Evolutionary conservation across 1,140 invertebrate genomes (phyloP).

Genomic region (Pogonognathellus flavescens): DNA sequence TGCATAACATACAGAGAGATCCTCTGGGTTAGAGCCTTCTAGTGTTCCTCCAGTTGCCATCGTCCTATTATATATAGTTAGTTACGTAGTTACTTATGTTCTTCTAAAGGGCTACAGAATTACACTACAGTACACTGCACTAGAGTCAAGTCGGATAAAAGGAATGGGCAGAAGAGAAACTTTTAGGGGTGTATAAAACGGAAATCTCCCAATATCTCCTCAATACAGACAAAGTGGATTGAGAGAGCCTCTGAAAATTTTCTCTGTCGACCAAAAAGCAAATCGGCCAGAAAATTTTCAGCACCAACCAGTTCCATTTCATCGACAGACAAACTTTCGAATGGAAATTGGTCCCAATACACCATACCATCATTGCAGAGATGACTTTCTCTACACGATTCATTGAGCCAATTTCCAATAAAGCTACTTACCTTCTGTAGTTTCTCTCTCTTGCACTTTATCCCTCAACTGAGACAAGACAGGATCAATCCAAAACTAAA

Average conservation of each 20-base stretch:
- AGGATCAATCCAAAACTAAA: slow-evolving; percentile 41
- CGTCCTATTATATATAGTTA: slow-evolving; percentile 17
- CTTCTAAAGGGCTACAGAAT: slow-evolving; percentile 20
- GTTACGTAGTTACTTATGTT: slow-evolving; percentile 43
- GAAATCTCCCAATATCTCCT: slow-evolving; percentile 63
- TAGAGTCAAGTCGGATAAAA: slow-evolving; percentile 26
- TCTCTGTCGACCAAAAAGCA: slow-evolving; percentile 58
- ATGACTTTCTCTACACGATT: slow-evolving; percentile 60
- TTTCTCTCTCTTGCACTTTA: slow-evolving; percentile 48
- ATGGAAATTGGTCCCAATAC: slow-evolving; percentile 62
- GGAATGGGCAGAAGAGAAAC: slow-evolving; percentile 56
- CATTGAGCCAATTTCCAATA: slow-evolving; percentile 64
- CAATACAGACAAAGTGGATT: slow-evolving; percentile 64
- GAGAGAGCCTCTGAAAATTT: slow-evolving; percentile 53
- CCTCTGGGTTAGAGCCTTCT: not conserved
- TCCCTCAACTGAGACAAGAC: slow-evolving; percentile 46
- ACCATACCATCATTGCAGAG: slow-evolving; percentile 50
- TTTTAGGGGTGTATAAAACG: slow-evolving; percentile 62
- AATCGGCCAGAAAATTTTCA: slow-evolving; percentile 64
- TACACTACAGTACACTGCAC: not conserved
- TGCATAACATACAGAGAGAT: not conserved
- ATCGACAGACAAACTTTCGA: slow-evolving; percentile 61
- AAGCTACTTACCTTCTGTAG: slow-evolving; percentile 58
- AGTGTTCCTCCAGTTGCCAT: not conserved
- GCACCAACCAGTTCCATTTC: slow-evolving; percentile 57